Evolutionary conservation across 2,797 vertebrate species (phyloP), one percentile per base, ranked within the genome.

Genomic region (Somateria mollissima): DNA sequence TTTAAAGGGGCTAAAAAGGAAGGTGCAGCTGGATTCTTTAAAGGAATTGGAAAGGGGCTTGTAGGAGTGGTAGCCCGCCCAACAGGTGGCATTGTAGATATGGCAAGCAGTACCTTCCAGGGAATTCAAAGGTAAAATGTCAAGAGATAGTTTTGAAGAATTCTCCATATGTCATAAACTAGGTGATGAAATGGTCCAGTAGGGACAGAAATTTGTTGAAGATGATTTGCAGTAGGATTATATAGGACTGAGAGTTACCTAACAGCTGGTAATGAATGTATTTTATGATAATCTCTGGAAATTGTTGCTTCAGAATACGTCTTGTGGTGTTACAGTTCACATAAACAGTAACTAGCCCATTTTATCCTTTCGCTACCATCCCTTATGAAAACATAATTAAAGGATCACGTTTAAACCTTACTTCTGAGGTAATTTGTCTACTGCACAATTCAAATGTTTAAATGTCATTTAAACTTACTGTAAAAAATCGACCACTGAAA

Each of bases 51-150:
- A 11, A 99, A 99, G 95, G 99, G 99, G 2, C 97, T 99, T 72
- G 99, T 99, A 19, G 99, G 99, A 21, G 99, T 98, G 5, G 99
- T 99, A 3, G 99, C 99, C 16, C 98, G 99, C 36, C 99, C 99
- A 0, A 99, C 99, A 0, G 99, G 99, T 14, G 99, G 99, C 93
- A 99, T 99, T 17, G 97, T 99, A 65, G 99, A 99, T 91, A 99
- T 99, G 99, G 99, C 99, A 70, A 99, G 99, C 98, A 99, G 99
- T 80, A 99, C 99, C 49, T 99, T 99, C 97, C 99, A 99, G 96
- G 99, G 99, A 84, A 99, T 99, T 96, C 99, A 99, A 96, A 99
- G 99, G 99, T 99, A 97, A 96, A 14, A 67, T 61, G 25, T 11
- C 22, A 20, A 12, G 11, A 36, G 47, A 11, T 34, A 21, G 4